Conservation (phyloP, 2,888 invertebrate species). For the Drymonia ruficornis region DNA sequence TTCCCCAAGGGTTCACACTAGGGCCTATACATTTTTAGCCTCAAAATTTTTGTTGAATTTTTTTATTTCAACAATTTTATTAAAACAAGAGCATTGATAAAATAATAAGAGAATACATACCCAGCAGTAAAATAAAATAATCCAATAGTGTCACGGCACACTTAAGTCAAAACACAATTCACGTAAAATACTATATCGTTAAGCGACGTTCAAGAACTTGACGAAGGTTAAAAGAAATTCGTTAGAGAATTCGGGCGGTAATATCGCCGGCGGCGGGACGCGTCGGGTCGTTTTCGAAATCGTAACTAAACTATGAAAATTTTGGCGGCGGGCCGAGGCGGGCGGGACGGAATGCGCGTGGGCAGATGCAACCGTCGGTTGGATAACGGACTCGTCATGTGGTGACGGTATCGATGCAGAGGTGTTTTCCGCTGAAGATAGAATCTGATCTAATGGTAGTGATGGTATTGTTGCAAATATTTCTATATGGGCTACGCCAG, state of each 20-base stretch:
- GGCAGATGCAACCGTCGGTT: conserved; percentile 72
- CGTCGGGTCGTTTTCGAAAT: conserved; percentile 85
- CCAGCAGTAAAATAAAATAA: conserved; percentile 52
- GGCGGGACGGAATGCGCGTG: conserved; percentile 75
- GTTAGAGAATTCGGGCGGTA: conserved; percentile 69
- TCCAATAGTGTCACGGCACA: conserved; percentile 66
- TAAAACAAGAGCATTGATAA: conserved; percentile 10
- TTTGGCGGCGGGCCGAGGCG: conserved; percentile 79
- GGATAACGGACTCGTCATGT: conserved; percentile 72
- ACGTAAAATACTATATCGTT: conserved; percentile 49
- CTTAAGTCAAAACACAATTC: conserved; percentile 62
- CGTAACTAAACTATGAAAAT: conserved; percentile 84
- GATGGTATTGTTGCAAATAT: conserved; percentile 39
- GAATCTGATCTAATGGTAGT: conserved; percentile 64
- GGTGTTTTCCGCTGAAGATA: conserved; percentile 83
- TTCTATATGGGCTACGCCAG: conserved; percentile 41
- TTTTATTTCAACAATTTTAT: conserved; percentile 5
- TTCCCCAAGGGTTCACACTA: conserved; percentile 29
- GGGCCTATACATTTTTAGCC: conserved; percentile 14
- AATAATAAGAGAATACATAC: conserved; percentile 48
- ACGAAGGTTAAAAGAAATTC: conserved; percentile 71
- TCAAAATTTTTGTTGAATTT: conserved; percentile 4
- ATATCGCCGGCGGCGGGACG: conserved; percentile 83
- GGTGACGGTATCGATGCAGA: conserved; percentile 77
- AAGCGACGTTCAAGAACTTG: conserved; percentile 67